Evolutionary conservation across 2,113 vertebrate species (phyloP).

Genomic region (Mungos mungo): DNA sequence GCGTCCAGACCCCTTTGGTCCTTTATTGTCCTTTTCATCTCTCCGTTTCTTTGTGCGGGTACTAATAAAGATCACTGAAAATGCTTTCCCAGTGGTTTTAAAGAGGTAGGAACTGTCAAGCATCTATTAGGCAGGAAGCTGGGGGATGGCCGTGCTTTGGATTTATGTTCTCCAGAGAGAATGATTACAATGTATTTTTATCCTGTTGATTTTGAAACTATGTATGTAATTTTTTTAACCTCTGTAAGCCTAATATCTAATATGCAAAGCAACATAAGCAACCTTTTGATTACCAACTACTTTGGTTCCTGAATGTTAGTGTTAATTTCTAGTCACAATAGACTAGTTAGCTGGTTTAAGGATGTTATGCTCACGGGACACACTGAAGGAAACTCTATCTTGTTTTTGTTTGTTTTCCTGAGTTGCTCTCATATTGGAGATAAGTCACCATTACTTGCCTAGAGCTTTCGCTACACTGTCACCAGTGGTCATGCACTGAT

Average conservation of each 20-base stretch:
- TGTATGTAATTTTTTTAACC: neutral
- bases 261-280: neutral
- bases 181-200: neutral
- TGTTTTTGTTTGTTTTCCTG: neutral
- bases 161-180: neutral
- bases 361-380: neutral
- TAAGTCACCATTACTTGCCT: neutral
- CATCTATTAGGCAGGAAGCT: neutral
- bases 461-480: neutral
- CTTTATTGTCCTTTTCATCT: neutral
- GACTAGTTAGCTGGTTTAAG: neutral
- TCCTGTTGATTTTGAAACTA: neutral
- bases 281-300: neutral
- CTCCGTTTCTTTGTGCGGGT: neutral
- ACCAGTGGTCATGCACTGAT: rapidly evolving
- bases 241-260: neutral
- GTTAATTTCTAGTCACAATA: neutral
- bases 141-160: neutral
- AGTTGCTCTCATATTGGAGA: neutral
- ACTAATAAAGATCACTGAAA: constrained; percentile 28
- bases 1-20: neutral
- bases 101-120: neutral
- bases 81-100: neutral
- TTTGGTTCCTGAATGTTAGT: neutral
- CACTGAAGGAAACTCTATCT: neutral